Conservation (phyloP, 2,113 vertebrate species). For the Chloroceryle aenea region DNA sequence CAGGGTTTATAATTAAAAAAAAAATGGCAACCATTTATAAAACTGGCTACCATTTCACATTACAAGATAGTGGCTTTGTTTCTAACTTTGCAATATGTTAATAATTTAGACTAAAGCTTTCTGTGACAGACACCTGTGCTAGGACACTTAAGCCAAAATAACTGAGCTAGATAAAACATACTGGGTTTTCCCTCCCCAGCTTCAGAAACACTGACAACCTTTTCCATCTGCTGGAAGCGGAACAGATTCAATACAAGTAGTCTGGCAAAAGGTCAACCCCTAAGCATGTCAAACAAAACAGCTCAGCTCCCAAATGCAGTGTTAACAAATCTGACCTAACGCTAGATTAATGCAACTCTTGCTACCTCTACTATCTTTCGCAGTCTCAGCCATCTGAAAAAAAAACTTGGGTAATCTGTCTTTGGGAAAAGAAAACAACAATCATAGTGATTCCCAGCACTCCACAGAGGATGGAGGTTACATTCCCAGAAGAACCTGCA, state of each 20-base stretch:
- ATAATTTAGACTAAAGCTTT: not conserved
- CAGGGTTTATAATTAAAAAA: not conserved
- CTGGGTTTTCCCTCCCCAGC: not conserved
- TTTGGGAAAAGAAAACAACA: not conserved
- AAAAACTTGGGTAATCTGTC: not conserved
- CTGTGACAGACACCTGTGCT: not conserved
- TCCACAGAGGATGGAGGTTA: not conserved
- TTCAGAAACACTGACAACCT: not conserved
- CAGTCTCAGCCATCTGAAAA: not conserved
- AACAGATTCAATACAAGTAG: not conserved
- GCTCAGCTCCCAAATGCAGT: not conserved
- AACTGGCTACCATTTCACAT: not conserved
- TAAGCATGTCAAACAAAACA: not conserved
- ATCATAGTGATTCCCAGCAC: rapidly evolving
- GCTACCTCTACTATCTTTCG: not conserved
- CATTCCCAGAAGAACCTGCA: not conserved
- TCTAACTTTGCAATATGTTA: not conserved
- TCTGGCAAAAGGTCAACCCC: not conserved
- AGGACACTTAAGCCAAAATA: not conserved
- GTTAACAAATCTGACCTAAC: not conserved
- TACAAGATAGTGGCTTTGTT: not conserved
- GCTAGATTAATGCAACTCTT: not conserved
- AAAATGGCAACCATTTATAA: too few relatives aligned
- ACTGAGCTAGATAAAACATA: not conserved
- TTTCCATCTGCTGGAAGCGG: not conserved